Base-by-base conservation (phyloP, 2,888 invertebrate genomes). In the Anoplius nigerrimus region DNA sequence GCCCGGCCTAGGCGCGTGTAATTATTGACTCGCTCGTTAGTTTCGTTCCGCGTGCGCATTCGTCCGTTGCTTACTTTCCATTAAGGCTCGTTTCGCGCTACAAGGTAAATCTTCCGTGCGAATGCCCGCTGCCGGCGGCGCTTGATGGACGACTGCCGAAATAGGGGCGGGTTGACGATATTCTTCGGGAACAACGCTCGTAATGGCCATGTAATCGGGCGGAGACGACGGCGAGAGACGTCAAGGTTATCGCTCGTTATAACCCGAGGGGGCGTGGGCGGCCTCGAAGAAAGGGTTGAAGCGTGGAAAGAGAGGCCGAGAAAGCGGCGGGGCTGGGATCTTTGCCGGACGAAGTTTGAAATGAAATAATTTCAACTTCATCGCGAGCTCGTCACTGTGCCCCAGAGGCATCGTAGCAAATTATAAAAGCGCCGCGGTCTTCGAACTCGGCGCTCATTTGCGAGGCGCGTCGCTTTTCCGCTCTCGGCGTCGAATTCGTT, bases 331-430 rank as follows among this genome's bases (percentile, higher is more conserved):
- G 48, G 11, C 2, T 5, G 64, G 67, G 68, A 74, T 80, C 75
- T 71, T 79, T 61, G 62, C 52, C 59, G 62, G 68, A 65, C 64
- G 73, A 65, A 72, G 64, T 82, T 82, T 74, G 74, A 76, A 75
- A 78, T 76, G 76, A 80, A 83, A 82, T 82, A 76, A 83, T 82
- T 82, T 76, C 72, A 76, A 76, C 75, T 80, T 72, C 71, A 62
- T 72, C 73, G 72, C 60, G 56, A 60, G 60, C 57, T 51, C 55
- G 15, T 53, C 59, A 56, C 22, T 24, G 16, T 8, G 15, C 22
- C 46, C 52, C 18, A 16, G n/a, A 42, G 62, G 24, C 65, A 46
- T 63, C 61, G 69, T 55, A n/a, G 43, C 58, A 57, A 67, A 60
- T 65, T 72, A 62, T 54, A 57, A 65, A 71, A 60, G 55, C 24